phyloP scores from a whole-genome alignment of 2,888 invertebrate species.

The Oxystoma pomonae region DNA sequence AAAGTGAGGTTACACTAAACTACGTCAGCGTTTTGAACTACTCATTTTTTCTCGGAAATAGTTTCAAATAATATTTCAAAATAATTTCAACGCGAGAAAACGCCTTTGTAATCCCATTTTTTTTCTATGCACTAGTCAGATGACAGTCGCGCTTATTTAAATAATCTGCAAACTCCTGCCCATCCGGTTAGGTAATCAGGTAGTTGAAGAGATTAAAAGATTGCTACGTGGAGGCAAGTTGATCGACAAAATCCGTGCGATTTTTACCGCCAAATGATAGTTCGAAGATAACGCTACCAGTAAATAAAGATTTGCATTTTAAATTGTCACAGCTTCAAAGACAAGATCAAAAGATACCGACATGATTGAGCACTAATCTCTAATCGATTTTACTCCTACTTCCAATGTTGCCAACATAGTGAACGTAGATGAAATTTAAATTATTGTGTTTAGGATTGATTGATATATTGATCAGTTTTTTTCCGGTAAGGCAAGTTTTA shows the following conservation, averaged over 20 bases:
- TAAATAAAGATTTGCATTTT: constrained; percentile 28
- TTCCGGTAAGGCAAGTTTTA: too few relatives aligned
- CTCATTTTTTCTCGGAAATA: too few relatives aligned
- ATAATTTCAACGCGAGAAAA: too few relatives aligned
- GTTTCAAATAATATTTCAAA: too few relatives aligned
- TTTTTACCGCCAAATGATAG: constrained; percentile 13
- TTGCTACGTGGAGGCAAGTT: neutral
- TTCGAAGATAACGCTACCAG: constrained; percentile 20
- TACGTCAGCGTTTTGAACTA: too few relatives aligned
- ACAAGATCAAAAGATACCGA: constrained; percentile 25
- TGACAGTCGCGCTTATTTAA: constrained; percentile 12
- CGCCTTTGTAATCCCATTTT: too few relatives aligned
- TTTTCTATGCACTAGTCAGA: neutral
- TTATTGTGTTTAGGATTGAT: too few relatives aligned
- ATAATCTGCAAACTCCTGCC: constrained; percentile 12
- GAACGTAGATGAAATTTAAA: too few relatives aligned
- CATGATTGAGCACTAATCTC: constrained; percentile 19
- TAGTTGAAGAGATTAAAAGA: constrained; percentile 3
- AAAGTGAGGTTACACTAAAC: too few relatives aligned
- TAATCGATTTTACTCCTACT: constrained; percentile 11
- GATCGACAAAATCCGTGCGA: neutral
- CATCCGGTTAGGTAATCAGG: constrained; percentile 4
- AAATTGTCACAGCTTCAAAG: constrained; percentile 25
- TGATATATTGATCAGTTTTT: too few relatives aligned
- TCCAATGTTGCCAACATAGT: constrained; percentile 20